Evolutionary conservation across 2,888 invertebrate genomes (phyloP), one percentile per base, ranked within the genome.

Genomic region (Oscheius sp.): DNA sequence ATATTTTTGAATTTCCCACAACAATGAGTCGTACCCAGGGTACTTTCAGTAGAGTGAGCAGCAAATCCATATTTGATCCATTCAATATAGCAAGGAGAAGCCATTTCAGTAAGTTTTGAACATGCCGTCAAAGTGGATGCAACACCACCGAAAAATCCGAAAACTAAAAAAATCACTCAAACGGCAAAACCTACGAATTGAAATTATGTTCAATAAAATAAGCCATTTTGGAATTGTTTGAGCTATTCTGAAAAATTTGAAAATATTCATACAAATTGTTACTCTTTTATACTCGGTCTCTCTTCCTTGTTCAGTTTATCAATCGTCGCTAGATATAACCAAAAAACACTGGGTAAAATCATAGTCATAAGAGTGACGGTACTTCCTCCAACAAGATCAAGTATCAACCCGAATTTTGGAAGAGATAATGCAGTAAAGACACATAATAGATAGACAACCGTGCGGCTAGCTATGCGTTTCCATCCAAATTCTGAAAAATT

Each of bases 321-420:
- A 9, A 75, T 71, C 8, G 77, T 75, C 26, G 73, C 72, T 63
- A 80, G 64, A 67, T 70, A 80, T 6, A 78, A 64, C 68, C 73
- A 75, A 71, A 80, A 80, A 32, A 80, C 62, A 33, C 70, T 68
- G 1, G 80, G 80, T 0, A 80, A 61, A n/a, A 80, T 32, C 76
- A 80, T 78, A 0, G 78, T 78, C 71, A 75, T 72, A 12, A 77
- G 36, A 26, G 80, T 73, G 51, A 78, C 76, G 9, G 80, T 80
- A 2, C 78, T 72, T 26, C 74, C 78, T 1, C 80, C 80, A 54
- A 79, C 73, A 50, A 80, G 28, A 57, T 80, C 76, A 32, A 80
- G 49, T 49, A 80, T 72, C 0, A 74, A 38, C 2, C 77, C 77
- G 22, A 80, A 72, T 44, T 76, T 73, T 2, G 77, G 73, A 20